Evolutionary conservation across 2,888 invertebrate genomes (phyloP).

Genomic region (Clitarchus hookeri): DNA sequence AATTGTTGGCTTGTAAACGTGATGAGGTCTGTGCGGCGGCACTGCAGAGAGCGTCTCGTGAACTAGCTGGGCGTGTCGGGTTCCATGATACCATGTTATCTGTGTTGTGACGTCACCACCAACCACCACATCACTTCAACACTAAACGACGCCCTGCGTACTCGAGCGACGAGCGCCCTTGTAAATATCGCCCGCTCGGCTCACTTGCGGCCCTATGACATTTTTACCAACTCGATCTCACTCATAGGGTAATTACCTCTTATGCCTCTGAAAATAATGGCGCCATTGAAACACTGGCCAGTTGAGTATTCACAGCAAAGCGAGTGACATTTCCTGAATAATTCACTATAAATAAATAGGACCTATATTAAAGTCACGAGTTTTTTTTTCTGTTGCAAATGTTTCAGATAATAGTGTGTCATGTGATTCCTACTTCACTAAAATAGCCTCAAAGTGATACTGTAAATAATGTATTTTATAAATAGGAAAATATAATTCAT

Average conservation of each 20-base stretch:
- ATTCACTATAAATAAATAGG: background rate
- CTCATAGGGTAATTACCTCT: slow-evolving; percentile 4
- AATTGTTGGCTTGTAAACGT: background rate
- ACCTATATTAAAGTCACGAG: background rate
- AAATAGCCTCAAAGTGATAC: too few relatives aligned
- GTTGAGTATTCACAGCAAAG: background rate
- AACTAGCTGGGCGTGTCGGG: background rate
- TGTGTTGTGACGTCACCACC: slow-evolving; percentile 14
- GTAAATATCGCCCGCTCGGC: slow-evolving; percentile 17
- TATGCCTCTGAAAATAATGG: background rate
- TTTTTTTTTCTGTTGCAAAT: too few relatives aligned
- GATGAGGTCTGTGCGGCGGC: background rate
- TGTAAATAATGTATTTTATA: too few relatives aligned
- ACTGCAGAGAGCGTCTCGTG: background rate
- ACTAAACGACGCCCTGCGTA: background rate
- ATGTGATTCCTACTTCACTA: too few relatives aligned
- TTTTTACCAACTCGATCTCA: slow-evolving; percentile 14
- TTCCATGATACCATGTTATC: background rate
- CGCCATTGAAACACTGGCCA: slow-evolving; percentile 14
- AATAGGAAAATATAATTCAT: too few relatives aligned
- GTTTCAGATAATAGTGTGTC: too few relatives aligned
- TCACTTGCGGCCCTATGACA: slow-evolving; percentile 18
- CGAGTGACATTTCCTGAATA: background rate
- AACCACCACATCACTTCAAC: background rate
- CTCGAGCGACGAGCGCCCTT: slow-evolving; percentile 22